Evolutionary conservation across 2,888 invertebrate genomes (phyloP).

Genomic region (Pachymerium ferrugineum): DNA sequence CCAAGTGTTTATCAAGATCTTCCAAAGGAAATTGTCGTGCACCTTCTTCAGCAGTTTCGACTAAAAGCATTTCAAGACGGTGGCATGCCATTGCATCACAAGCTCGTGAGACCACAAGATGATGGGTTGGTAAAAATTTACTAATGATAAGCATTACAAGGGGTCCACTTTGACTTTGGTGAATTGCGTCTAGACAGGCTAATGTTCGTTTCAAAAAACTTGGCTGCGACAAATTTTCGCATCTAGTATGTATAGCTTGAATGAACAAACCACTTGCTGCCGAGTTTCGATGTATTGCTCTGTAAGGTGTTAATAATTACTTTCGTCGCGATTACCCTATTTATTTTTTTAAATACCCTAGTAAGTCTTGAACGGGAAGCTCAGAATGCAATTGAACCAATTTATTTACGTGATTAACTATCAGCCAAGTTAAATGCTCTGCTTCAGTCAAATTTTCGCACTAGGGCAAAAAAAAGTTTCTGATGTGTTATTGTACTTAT

Average conservation of each 20-base stretch:
- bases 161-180: conserved; percentile 64
- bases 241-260: conserved; percentile 64
- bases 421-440: conserved; percentile 68
- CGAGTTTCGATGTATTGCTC: conserved; percentile 58
- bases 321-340: too few relatives aligned
- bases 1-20: conserved; percentile 62
- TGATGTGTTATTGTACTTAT: neutral
- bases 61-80: conserved; percentile 62
- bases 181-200: conserved; percentile 60
- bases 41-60: conserved; percentile 54
- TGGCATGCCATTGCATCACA: conserved; percentile 66
- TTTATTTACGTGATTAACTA: conserved; percentile 65
- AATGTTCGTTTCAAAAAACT: conserved; percentile 63
- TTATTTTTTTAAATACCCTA: conserved; percentile 45
- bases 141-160: conserved; percentile 60
- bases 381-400: conserved; percentile 61
- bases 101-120: conserved; percentile 61
- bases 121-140: conserved; percentile 61
- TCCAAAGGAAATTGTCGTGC: conserved; percentile 61
- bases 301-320: too few relatives aligned
- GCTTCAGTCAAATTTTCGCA: conserved; percentile 60
- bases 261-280: conserved; percentile 66
- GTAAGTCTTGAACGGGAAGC: conserved; percentile 60
- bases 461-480: conserved; percentile 47
- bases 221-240: conserved; percentile 57